Conservation (phyloP, 2,113 vertebrate species). For the Calidris pygmaea region DNA sequence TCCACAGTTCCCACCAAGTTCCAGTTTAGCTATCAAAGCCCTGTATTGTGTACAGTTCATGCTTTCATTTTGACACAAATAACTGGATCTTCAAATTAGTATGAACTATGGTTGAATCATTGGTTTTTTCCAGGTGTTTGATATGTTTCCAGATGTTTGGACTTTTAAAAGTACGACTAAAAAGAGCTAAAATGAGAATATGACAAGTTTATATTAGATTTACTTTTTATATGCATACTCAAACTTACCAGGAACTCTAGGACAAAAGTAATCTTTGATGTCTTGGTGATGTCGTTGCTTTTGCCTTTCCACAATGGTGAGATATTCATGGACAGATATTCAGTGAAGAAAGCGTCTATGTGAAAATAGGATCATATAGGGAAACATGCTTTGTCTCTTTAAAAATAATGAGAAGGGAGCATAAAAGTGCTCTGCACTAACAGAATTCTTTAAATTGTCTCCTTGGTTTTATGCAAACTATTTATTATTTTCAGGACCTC, state of each 20-base stretch:
- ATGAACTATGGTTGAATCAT: neutral
- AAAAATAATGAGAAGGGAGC: neutral
- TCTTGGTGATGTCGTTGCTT: neutral
- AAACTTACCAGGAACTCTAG: neutral
- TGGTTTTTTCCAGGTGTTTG: neutral
- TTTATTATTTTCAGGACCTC: neutral
- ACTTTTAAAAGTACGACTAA: neutral
- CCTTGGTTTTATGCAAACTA: neutral
- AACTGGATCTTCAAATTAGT: slow-evolving; percentile 5
- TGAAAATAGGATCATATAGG: neutral
- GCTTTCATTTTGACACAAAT: neutral
- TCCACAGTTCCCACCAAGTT: neutral
- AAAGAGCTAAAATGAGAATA: neutral
- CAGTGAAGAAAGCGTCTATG: neutral
- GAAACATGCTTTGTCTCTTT: neutral
- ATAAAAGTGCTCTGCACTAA: neutral
- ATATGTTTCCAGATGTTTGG: neutral
- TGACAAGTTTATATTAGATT: neutral
- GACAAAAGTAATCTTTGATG: neutral
- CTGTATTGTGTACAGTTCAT: neutral
- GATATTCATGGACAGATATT: neutral
- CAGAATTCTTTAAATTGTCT: neutral
- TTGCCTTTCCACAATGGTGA: neutral
- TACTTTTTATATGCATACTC: neutral
- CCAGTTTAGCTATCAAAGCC: neutral